Base-by-base conservation (phyloP, 2,113 vertebrate species). In the Callospermophilus lateralis region DNA sequence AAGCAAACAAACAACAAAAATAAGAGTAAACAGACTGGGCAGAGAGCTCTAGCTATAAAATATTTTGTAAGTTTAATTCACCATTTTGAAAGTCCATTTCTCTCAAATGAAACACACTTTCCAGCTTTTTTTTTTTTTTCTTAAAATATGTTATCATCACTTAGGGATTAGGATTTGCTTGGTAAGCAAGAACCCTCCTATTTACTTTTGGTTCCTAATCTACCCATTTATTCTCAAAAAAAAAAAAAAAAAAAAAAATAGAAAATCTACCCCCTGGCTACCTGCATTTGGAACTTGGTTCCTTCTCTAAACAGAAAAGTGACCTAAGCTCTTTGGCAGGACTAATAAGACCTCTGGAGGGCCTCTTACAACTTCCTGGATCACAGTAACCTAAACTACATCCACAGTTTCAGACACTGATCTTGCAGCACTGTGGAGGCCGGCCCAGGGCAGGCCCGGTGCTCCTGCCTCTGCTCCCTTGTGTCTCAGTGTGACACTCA, bases 31-130 rank as follows among this genome's bases (percentile, higher is more conserved):
- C 91, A 65, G 51, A 12, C 37, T 91, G 12, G 48, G 39, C n/a
- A 68, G 45, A 94, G 93, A 93, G 74, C 45, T 70, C 4, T 55
- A 81, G 53, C 65, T 86, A 39, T 84, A 87, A 84, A 77, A 81
- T 73, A 22, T 12, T 32, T 45, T 45, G 51, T 74, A 94, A 3
- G 10, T 92, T 73, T 92, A 76, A 70, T 72, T 65, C 84, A 72
- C 58, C 30, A 76, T 94, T 89, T 79, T 73, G 65, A 87, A 90
- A 55, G 10, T 63, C n/a, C 13, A 30, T 68, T 81, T 90, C 45
- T 79, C 51, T 94, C 61, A 51, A 63, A 19, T 94, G 45, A 94
- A 97, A 85, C 30, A 53, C 32, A 30, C 76, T 93, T 79, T 24
- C 30, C 16, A 84, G 58, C 20, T 6, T 61, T 13, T 94, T 90